Percentiles rank a stretch among this genome's conserved stretches.
Evolutionary conservation across 2,113 vertebrate genomes (phyloP).

Genomic region (Mustela lutreola): DNA sequence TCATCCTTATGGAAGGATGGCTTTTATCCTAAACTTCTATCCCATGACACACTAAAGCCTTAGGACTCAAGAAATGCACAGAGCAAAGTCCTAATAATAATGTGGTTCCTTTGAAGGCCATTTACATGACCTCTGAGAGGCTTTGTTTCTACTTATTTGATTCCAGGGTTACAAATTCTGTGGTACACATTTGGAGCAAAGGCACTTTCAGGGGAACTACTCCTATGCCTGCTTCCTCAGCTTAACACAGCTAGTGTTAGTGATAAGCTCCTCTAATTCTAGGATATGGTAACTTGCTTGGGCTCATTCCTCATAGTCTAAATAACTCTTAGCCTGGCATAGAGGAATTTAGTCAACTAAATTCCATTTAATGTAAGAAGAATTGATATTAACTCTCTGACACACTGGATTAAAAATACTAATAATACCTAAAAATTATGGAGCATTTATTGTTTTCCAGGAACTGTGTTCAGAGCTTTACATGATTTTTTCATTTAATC

Average conservation of each 20-base stretch:
- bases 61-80: background rate
- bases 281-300: background rate
- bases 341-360: background rate
- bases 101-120: background rate
- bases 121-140: background rate
- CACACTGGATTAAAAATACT: background rate
- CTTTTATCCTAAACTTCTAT: background rate
- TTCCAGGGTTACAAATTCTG: background rate
- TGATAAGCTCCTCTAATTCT: background rate
- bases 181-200: background rate
- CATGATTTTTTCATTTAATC: conserved; percentile 1
- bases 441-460: background rate
- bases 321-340: background rate
- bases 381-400: background rate
- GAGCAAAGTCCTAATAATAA: background rate
- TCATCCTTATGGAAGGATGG: background rate
- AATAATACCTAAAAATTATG: background rate
- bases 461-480: background rate
- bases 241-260: background rate
- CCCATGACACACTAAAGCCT: background rate
- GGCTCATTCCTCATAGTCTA: background rate
- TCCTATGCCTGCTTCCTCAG: background rate
- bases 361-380: background rate
- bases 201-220: background rate
- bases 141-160: background rate